Base-by-base conservation (phyloP, 2,888 invertebrate genomes). In the Scaptodrosophila latifasciaeformis region DNA sequence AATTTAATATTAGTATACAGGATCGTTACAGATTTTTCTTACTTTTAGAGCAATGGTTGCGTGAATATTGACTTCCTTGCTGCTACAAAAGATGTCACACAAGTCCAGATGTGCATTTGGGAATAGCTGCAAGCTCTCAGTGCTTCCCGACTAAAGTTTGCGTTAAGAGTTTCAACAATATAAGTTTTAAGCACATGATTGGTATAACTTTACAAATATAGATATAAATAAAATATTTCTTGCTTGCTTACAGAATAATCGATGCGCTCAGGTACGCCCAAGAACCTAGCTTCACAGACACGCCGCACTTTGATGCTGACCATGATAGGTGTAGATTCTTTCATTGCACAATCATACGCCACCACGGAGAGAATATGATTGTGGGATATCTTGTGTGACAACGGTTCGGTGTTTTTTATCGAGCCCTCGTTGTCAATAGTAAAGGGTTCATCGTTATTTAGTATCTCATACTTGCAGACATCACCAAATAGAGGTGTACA, bases 301-400 rank as follows among this genome's bases (percentile, higher is more conserved):
- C 93, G 90, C 82, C 92, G 91, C 66, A 97, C 96, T 86, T 96
- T 96, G 85, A 99, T 93, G 82, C 97, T 99, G 80, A 99, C 96
- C 92, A 97, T 94, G 45, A 96, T 96, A 0, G 97, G 96, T 1
- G 94, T 90, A 0, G 97, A 97, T 84, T 93, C 92, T 84, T 95
- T 93, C 94, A 96, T 96, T 42, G 97, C 98, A 86, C 99, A 99
- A 87, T 99, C 99, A 85, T 96, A 96, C 1, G 99, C 99, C 58
- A 97, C 96, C 58, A 99, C 96, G 27, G 96, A 96, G 45, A 99
- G 88, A 72, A 99, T 97, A 88, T 98, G 97, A 87, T 97, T 98
- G 88, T 97, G 96, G 5, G 95, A 93, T 59, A 93, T 90, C 84
- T 95, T 95, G 87, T 95, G 97, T 79, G 97, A 96, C 82, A 99